A percentile compares a stretch with the other conserved stretches of the same genome.
Conservation (phyloP, 2,797 vertebrate species). For the Chiropotes sagulatus region DNA sequence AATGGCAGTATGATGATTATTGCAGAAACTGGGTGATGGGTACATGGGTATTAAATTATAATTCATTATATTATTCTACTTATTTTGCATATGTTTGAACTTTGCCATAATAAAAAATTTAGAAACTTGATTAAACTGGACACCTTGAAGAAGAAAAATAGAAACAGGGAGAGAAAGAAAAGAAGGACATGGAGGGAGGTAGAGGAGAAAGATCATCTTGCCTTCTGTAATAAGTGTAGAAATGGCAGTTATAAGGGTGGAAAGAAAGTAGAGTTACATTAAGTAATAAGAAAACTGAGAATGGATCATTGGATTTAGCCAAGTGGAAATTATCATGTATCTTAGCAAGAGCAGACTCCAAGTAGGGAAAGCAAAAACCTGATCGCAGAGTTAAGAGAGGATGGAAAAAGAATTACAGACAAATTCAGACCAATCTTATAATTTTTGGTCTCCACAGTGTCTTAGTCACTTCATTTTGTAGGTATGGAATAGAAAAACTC, state of each 20-base stretch:
- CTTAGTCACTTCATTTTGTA: neutral
- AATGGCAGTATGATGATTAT: neutral
- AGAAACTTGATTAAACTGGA: neutral
- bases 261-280: neutral
- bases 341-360: neutral
- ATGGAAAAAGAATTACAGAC: neutral
- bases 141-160: neutral
- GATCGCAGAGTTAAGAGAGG: neutral
- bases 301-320: neutral
- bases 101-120: neutral
- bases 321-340: neutral
- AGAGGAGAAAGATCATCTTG: neutral
- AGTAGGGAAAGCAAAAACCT: neutral
- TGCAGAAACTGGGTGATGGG: neutral
- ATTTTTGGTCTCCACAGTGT: neutral
- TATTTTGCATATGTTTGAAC: neutral
- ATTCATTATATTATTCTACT: neutral
- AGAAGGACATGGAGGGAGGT: neutral
- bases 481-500: neutral
- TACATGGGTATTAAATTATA: neutral
- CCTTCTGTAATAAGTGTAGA: neutral
- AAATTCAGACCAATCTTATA: neutral
- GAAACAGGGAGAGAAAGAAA: neutral
- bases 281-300: neutral
- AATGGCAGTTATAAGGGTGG: neutral